Evolutionary conservation across 2,888 invertebrate species (phyloP).

Genomic region (Lordiphosa andalusiaca): DNA sequence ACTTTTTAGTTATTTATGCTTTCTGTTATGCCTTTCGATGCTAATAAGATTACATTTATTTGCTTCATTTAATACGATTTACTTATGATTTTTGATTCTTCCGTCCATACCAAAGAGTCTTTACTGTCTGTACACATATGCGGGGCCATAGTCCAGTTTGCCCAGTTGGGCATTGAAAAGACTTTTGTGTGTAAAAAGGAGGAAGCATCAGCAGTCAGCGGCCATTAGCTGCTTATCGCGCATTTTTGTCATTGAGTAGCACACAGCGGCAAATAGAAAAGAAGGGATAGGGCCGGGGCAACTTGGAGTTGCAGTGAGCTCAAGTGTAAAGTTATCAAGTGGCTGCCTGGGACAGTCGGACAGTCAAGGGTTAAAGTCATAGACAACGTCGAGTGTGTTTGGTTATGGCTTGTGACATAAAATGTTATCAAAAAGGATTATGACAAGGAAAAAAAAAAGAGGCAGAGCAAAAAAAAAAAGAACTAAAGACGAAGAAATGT

Average conservation of each 20-base stretch:
- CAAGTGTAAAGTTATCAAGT: slow-evolving; percentile 72
- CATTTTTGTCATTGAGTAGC: slow-evolving; percentile 47
- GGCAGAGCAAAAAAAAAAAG: slow-evolving; percentile 4
- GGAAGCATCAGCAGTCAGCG: slow-evolving; percentile 42
- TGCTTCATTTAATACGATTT: too few species aligned
- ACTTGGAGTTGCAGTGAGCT: slow-evolving; percentile 36
- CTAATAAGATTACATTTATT: too few species aligned
- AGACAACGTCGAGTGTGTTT: slow-evolving; percentile 69
- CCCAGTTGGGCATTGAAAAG: slow-evolving; percentile 30
- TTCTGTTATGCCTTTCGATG: too few species aligned
- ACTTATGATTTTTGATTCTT: too few species aligned
- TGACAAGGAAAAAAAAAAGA: slow-evolving; percentile 47
- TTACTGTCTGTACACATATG: slow-evolving; percentile 18
- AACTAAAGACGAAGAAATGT: slow-evolving; percentile 34
- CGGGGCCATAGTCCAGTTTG: slow-evolving; percentile 35
- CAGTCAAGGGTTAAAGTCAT: slow-evolving; percentile 69
- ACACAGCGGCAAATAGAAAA: slow-evolving; percentile 10
- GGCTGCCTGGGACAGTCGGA: slow-evolving; percentile 44
- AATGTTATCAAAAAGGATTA: slow-evolving; percentile 74
- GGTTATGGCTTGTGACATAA: slow-evolving; percentile 69
- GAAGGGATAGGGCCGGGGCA: neutral
- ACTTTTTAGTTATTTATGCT: too few species aligned
- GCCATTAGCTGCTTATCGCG: slow-evolving; percentile 71
- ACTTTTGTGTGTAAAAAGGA: slow-evolving; percentile 15
- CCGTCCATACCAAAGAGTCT: neutral